Base-by-base conservation (phyloP, 2,888 invertebrate species). In the Meiosimyza platycephala region DNA sequence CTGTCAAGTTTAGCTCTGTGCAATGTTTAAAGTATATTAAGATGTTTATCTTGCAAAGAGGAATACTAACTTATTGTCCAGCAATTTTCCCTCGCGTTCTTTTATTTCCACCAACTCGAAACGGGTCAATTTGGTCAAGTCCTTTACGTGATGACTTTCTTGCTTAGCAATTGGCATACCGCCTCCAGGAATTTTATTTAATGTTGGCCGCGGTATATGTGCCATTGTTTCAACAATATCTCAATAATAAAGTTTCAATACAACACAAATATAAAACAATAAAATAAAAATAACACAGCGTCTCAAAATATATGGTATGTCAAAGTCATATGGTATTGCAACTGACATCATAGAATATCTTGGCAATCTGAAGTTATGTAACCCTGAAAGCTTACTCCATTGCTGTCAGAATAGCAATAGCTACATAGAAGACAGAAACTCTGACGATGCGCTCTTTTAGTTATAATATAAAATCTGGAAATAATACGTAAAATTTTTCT, bases 91-190 rank as follows among this genome's bases (percentile, higher is more conserved):
- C 75, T 86, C 83, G 1, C 87, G 81, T 15, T 84, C 82, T 22
- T 80, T 84, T 2, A 87, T 81, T 75, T 87, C 87, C 2, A 83
- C 28, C n/a, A 87, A 72, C 64, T 87, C 82, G 0, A 73, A 60
- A 33, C 76, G 80, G 6, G 79, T 78, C 0, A 86, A 77, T 52
- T 82, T 83, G 22, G 78, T 79, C 0, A 87, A 64, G 75, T 86
- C 83, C 71, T 84, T 81, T 11, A 73, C 71, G 57, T 82, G 78
- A 40, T 40, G 28, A 5, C 80, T 75, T 33, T 85, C 85, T n/a
- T 73, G 74, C 69, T 81, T 81, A 0, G 80, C 71, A 40, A 81
- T 74, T 0, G 81, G 78, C 64, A 83, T 79, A 11, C 79, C 79
- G 16, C 74, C 69, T 7, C 80, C 81, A 5, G 85, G 85, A 62